Base-by-base conservation (phyloP, 2,113 vertebrate genomes). In the Mormyrus lacerda region DNA sequence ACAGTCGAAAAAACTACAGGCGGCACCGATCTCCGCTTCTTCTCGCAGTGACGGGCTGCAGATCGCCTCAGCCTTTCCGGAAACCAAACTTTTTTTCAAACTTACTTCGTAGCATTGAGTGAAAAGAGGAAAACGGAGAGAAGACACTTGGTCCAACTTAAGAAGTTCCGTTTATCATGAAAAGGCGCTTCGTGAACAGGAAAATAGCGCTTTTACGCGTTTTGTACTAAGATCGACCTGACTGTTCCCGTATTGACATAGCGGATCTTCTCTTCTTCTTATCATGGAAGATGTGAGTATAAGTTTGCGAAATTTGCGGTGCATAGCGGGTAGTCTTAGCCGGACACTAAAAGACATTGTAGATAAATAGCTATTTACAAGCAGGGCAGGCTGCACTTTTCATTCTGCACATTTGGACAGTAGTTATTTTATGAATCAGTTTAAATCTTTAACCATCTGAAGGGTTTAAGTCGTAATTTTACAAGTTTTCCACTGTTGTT, bases 261-360 rank as follows among this genome's bases (percentile, higher is more conserved):
- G 91, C 91, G 91, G 92, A 93, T 48, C 79, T 58, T 61, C 84
- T 11, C 48, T 53, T 10, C 47, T 76, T 53, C 55, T 91, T 86
- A 92, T 90, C 89, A 93, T 93, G 93, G 93, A 91, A 92, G 92
- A 93, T 92, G 93, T 93, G 91, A 93, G 93, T 93, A 91, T 88
- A 42, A 89, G 89, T 88, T 65, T 17, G 87, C 3, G 19, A 42
- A 45, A 50, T 85, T 45, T n/a, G 19, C 44, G 45, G 83, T n/a
- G 10, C 42, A 48, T 48, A 47, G 76, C 42, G 76, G 76, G 5
- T 44, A 19, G 39, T 82, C 42, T 82, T 82, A 44, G 35, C 73
- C 4, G 31, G 31, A 79, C 73, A 39, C 58, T n/a, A n/a, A 27
- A 31, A 69, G 3, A 69, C n/a, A 69, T 69, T 69, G 31, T 69